Base-by-base conservation (phyloP, 2,888 invertebrate genomes). In the Maniola hyperantus region DNA sequence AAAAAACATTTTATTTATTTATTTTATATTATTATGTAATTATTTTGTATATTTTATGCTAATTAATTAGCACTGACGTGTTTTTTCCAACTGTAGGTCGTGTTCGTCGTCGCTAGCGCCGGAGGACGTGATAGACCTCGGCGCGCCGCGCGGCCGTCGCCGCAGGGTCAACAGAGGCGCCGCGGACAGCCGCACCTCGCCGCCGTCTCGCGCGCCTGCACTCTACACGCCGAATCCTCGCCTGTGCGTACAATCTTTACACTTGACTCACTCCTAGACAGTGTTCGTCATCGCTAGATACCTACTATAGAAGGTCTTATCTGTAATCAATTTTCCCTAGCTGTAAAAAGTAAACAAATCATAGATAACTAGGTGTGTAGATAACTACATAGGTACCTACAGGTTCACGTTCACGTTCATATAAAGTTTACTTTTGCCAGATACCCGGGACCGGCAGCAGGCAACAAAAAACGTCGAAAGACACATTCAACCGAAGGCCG, bases 171-270 rank as follows among this genome's bases (percentile, higher is more conserved):
- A 42, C 15, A 39, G 18, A 8, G 11, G 39, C 15, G 6, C 36
- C 55, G 20, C 42, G 6, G 39, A 11, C 18, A 44, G 33, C n/a
- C 72, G 71, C 60, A 15, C 44, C 20, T 55, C 54, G 46, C 58
- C 62, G 64, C 50, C 69, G 13, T 60, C 63, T 64, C 64, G 62
- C 42, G 46, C 59, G 36, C 57, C 62, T 48, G 67, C 44, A 18
- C 51, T 69, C 63, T 83, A 83, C 78, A 79, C 79, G 42, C 87
- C 86, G 46, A 88, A 84, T 72, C 85, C 86, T 5, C 82, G 88
- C 20, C 80, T 88, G 88, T 88, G 26, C 80, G 88, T 81, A 61
- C 33, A 13, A 46, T 13, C 46, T 10, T 8, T 26, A 42, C 39
- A 26, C 4, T 26, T 26, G 26, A 2, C 15, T 39, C n/a, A 26